These are phyloP conservation scores for Atta texana DNA, from an alignment of 1,140 invertebrate species.

Conservation along the genomic window DNA sequence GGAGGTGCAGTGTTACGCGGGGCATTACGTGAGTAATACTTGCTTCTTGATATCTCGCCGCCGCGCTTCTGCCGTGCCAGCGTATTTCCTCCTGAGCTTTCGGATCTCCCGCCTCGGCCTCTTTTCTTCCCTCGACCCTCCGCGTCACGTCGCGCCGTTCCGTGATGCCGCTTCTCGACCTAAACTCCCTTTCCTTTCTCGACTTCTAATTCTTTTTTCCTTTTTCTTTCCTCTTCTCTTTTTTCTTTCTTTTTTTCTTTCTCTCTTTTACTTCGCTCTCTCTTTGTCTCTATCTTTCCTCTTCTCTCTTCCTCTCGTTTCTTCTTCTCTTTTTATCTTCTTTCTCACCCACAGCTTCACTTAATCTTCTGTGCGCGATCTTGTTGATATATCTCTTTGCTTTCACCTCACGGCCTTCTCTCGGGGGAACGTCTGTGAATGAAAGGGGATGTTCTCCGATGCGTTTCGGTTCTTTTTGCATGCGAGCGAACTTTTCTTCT, in stretches of 20 bases:
- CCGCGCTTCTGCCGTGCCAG: conserved; percentile 64
- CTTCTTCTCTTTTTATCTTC: conserved; percentile 33
- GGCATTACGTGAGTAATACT: conserved; percentile 65
- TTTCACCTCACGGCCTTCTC: neutral
- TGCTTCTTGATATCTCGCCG: conserved; percentile 58
- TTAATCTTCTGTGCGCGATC: neutral
- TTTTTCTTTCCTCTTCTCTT: neutral
- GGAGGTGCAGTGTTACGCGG: conserved; percentile 68
- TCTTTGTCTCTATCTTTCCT: neutral
- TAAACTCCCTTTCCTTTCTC: conserved; percentile 51
- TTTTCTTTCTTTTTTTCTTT: neutral
- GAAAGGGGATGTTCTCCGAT: conserved; percentile 1
- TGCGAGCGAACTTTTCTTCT: neutral
- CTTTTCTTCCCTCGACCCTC: conserved; percentile 58
- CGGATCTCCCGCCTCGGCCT: conserved; percentile 62
- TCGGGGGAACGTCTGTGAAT: neutral
- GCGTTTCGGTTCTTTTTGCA: neutral
- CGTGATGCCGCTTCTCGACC: conserved; percentile 58
- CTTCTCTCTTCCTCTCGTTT: neutral
- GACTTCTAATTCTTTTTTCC: neutral
- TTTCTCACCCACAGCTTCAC: conserved; percentile 41
- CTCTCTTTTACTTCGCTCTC: conserved; percentile 10
- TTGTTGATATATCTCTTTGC: neutral
- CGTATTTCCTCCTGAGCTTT: conserved; percentile 48
- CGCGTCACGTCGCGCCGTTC: conserved; percentile 65